Percentiles rank a stretch among this genome's conserved stretches.
These are phyloP conservation scores for Chlorodrepanis virens DNA, from an alignment of 2,113 vertebrate genomes.

Conservation along the genomic window DNA sequence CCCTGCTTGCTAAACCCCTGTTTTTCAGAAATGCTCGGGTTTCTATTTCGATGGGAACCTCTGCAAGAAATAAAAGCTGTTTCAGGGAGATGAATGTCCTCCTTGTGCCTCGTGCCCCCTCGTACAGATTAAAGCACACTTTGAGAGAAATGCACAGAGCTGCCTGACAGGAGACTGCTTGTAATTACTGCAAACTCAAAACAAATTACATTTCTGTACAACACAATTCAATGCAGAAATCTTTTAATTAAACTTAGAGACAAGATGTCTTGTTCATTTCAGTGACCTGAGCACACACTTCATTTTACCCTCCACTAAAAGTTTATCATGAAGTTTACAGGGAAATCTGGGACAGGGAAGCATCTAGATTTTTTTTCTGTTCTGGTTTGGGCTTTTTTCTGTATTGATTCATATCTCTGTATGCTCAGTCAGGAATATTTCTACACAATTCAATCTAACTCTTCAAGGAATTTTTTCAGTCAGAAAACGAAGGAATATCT, in stretches of 20 bases:
- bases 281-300: neutral
- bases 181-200: neutral
- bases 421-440: neutral
- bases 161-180: neutral
- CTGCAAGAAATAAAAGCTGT: neutral
- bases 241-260: constrained; percentile 15
- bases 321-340: neutral
- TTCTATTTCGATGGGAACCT: neutral
- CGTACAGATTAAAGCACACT: neutral
- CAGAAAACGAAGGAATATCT: neutral
- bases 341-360: neutral
- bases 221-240: neutral
- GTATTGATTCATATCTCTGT: neutral
- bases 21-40: neutral
- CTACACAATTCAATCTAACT: neutral
- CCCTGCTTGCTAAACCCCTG: neutral
- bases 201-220: neutral
- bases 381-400: neutral
- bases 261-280: neutral
- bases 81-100: neutral
- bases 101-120: neutral
- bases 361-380: neutral
- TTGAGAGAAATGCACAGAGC: neutral
- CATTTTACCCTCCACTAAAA: neutral
- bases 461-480: neutral